A percentile compares a stretch with the other conserved stretches of the same genome.
phyloP scores from a whole-genome alignment of 92 coral and sea anemone genomes.

The Heteractis magnifica region DNA sequence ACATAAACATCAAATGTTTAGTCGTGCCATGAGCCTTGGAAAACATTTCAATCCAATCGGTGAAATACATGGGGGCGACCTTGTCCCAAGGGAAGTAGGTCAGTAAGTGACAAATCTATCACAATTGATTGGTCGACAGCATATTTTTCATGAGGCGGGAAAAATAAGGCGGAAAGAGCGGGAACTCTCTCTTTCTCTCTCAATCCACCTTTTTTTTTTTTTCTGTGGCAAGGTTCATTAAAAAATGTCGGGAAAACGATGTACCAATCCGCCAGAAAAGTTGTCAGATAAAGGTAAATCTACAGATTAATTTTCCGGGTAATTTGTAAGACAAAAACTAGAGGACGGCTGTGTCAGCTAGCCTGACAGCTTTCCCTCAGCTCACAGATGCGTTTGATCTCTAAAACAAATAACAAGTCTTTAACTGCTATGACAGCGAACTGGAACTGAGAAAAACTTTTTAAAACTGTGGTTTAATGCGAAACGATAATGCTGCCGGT shows the following conservation, averaged over 20 bases:
- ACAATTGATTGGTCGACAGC: slow-evolving; percentile 7
- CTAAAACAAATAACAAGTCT: not conserved
- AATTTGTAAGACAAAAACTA: not conserved
- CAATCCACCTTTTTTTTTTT: not conserved
- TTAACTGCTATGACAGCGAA: too few species aligned
- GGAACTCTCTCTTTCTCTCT: not conserved
- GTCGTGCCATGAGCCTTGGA: slow-evolving; percentile 42
- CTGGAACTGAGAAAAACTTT: not conserved
- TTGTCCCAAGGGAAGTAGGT: slow-evolving; percentile 34
- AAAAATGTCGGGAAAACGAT: not conserved
- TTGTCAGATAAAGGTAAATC: slow-evolving; percentile 11
- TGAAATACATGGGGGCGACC: slow-evolving; percentile 25
- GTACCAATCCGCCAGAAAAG: slow-evolving; percentile 8
- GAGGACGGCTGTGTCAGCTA: not conserved
- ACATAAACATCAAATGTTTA: slow-evolving; percentile 46
- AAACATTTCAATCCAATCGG: slow-evolving; percentile 32
- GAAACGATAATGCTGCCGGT: not conserved
- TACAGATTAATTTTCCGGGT: not conserved
- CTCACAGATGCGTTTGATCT: not conserved
- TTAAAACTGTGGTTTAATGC: too few species aligned
- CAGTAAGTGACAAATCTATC: not conserved
- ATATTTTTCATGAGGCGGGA: not conserved
- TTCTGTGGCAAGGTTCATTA: not conserved
- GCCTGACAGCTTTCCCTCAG: not conserved
- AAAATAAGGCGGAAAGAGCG: slow-evolving; percentile 4